Evolutionary conservation across 2,888 invertebrate species (phyloP), one percentile per base, ranked within the genome.

Genomic region (Apamea epomidion): DNA sequence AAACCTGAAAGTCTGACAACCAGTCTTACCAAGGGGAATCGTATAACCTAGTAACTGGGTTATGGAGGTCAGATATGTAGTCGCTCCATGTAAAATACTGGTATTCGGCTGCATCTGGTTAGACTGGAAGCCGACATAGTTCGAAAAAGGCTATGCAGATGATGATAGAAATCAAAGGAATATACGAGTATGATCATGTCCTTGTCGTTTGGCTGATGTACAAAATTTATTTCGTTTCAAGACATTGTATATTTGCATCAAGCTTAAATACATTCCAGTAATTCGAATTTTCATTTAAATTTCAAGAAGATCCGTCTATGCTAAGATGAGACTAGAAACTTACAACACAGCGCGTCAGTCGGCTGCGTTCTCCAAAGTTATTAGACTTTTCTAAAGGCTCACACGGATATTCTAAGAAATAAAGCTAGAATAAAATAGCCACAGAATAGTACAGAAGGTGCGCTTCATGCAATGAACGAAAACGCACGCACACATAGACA

Each of bases 331-430:
- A 67, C 65, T 58, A 74, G 65, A 74, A 82, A 71, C 78, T 76
- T 71, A 76, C 76, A 65, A 74, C 73, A 62, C 70, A 74, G 67
- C 51, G 48, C 76, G 71, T 80, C 54, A 51, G 72, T 77, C 68
- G 62, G 71, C 48, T 68, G 81, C 67, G 58, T 82, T 73, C 72
- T 65, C 60, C 42, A 68, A 80, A 83, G 76, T 75, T 81, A 78
- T 81, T 75, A 75, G 62, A 84, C 69, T 78, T 62, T 25, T 68
- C 74, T 83, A 60, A 74, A 74, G 74, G 62, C 80, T 76, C 51
- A 51, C 83, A 80, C 37, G 48, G 64, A 82, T 82, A 80, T 83
- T 76, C 83, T 80, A 71, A 64, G 60, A 76, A 58, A 76, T 78
- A 68, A 78, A 71, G 65, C 78, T 71, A 58, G 37, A 37, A 78